phyloP scores from a whole-genome alignment of 92 coral and sea anemone species.

The Parazoanthus swiftii region DNA sequence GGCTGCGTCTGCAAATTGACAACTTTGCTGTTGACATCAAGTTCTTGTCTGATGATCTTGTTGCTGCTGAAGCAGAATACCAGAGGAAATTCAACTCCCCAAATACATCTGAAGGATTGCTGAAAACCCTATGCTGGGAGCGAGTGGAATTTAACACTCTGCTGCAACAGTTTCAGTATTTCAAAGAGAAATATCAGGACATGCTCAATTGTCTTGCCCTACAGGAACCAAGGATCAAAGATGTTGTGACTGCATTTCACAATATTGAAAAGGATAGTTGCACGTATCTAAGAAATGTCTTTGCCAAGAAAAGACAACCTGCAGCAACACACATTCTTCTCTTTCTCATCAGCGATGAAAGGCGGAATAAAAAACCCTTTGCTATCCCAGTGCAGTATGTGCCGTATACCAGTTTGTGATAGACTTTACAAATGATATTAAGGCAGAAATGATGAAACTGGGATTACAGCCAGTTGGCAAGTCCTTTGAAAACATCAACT shows the following conservation, averaged over 20 bases:
- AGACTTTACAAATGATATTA: slow-evolving; percentile 46
- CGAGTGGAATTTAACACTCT: too few relatives aligned
- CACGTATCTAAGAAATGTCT: slow-evolving; percentile 37
- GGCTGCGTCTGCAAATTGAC: neutral
- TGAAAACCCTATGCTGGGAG: slow-evolving; percentile 56
- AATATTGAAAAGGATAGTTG: slow-evolving; percentile 40
- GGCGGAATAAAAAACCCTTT: slow-evolving; percentile 53
- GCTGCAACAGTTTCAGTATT: slow-evolving; percentile 49
- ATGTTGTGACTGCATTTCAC: slow-evolving; percentile 24
- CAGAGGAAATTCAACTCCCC: slow-evolving; percentile 49
- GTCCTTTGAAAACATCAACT: neutral
- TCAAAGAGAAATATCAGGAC: slow-evolving; percentile 10
- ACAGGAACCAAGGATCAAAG: neutral
- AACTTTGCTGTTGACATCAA: slow-evolving; percentile 6
- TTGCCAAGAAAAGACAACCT: slow-evolving; percentile 57
- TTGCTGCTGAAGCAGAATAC: slow-evolving; percentile 40
- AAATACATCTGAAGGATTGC: slow-evolving; percentile 40
- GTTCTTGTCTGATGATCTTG: slow-evolving; percentile 48
- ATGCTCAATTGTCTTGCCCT: slow-evolving; percentile 40
- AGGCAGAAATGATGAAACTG: slow-evolving; percentile 41
- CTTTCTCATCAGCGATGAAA: slow-evolving; percentile 53
- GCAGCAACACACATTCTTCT: slow-evolving; percentile 63
- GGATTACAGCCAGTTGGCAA: slow-evolving; percentile 62
- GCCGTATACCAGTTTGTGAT: slow-evolving; percentile 64
- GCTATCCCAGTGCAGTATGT: slow-evolving; percentile 68